Conservation (phyloP, 2,888 invertebrate genomes). For the Tortrix viridana region DNA sequence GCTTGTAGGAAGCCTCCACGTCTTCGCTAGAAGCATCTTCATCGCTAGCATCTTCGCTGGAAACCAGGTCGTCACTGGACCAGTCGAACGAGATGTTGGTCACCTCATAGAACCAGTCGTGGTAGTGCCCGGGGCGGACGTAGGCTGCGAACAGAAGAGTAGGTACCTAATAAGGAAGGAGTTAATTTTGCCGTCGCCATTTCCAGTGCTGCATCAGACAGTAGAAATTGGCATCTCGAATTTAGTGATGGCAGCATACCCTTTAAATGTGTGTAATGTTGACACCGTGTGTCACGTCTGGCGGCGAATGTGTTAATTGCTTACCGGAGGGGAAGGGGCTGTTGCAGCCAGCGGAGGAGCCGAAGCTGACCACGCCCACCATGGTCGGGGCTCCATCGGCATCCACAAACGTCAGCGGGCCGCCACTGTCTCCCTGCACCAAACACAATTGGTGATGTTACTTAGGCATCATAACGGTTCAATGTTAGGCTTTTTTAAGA, state of each 20-base stretch:
- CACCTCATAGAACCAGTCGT: constrained; percentile 65
- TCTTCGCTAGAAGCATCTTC: no score
- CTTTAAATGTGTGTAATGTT: no score
- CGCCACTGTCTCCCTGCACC: constrained; percentile 70
- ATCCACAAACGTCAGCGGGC: constrained; percentile 62
- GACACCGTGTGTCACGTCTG: no score
- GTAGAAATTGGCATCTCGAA: no score
- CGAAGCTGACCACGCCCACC: constrained; percentile 74
- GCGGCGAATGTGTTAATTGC: no score
- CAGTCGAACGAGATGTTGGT: constrained; percentile 72
- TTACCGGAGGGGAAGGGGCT: constrained; percentile 66
- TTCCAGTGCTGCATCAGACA: no score
- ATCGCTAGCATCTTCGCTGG: no score
- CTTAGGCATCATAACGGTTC: no score
- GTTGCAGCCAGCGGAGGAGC: constrained; percentile 65
- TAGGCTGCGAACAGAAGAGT: constrained; percentile 53
- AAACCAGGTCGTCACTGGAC: constrained; percentile 40
- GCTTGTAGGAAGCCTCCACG: constrained; percentile 18
- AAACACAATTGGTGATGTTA: no score
- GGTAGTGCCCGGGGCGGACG: constrained; percentile 74
- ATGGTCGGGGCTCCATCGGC: constrained; percentile 61
- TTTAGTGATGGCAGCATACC: no score
- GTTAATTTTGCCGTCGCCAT: no score
- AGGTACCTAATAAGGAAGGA: neutral
- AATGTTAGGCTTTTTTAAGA: no score